Evolutionary conservation across 92 coral and sea anemone genomes (phyloP), one percentile per base, ranked within the genome.

Genomic region (Porites rus): DNA sequence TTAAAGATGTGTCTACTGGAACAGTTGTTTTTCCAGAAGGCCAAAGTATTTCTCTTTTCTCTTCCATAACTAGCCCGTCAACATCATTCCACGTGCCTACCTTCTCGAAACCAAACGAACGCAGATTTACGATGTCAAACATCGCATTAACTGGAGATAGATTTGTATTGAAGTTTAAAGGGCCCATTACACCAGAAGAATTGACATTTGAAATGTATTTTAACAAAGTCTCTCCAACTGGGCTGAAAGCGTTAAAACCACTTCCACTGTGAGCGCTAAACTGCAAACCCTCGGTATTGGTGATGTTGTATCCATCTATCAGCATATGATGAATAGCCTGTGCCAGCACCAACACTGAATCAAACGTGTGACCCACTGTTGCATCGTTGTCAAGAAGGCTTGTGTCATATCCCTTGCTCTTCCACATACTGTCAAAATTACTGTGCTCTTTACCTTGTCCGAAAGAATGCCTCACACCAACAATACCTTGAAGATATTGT

Each of bases 61-160:
- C 78, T 9, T 91, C 92, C 94, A 96, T 75, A 7, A 62, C 83
- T 66, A 96, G 90, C 19, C 96, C 92, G 17, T 68, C 75, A 2
- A 67, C 83, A 53, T 75, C 74, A 86, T 83, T 86, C 98, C 98
- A 96, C 52, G 74, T 70, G 2, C 94, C 98, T 1, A 96, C 98
- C 78, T 89, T 89, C 38, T 92, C 81, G 72, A 96, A 96, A 11
- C 98, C 98, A 86, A 65, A 91, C 20, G 93, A 64, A 51, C 96
- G 94, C 65, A 96, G 85, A 84, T 96, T 96, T 6, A 94, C 96
- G 46, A 94, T 77, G 82, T 94, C 98, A 87, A 92, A 96, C 72
- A 31, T 91, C 54, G 82, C 88, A 46, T 69, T 69, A 1, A 89
- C 72, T 20, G 96, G 98, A 43, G 88, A 87, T 14, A 95, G 90